These are phyloP conservation scores for Cepaea hortensis DNA, from an alignment of 2,888 invertebrate genomes.

Conservation along the genomic window DNA sequence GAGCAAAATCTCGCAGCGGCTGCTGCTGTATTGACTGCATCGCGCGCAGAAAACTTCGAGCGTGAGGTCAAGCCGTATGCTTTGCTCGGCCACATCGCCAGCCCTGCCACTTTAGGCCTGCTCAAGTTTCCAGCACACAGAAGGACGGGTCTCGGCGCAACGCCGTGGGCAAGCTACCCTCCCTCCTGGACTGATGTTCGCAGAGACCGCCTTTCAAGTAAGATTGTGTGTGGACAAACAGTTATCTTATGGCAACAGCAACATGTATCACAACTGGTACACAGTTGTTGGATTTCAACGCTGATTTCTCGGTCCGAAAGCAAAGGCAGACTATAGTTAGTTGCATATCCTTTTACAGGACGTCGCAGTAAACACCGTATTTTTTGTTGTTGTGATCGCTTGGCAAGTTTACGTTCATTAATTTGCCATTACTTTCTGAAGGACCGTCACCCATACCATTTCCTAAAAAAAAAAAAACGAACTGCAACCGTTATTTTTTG, in stretches of 20 bases:
- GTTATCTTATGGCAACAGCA: background rate
- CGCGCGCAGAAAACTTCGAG: constrained; percentile 18
- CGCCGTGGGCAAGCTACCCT: constrained; percentile 59
- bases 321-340: too few species aligned
- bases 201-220: constrained; percentile 72
- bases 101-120: constrained; percentile 50
- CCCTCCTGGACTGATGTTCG: constrained; percentile 73
- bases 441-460: too few species aligned
- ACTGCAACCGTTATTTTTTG: too few species aligned
- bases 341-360: too few species aligned
- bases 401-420: too few species aligned
- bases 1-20: constrained; percentile 22
- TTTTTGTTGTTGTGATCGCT: too few species aligned
- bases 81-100: constrained; percentile 18
- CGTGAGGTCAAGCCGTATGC: constrained; percentile 16
- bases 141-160: constrained; percentile 62
- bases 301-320: too few species aligned
- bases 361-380: too few species aligned
- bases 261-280: background rate
- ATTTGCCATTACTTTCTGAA: too few species aligned
- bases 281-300: too few species aligned
- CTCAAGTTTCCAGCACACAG: constrained; percentile 66
- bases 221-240: constrained; percentile 43
- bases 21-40: constrained; percentile 4
- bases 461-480: too few species aligned